These are phyloP conservation scores for Platyrinchus mystaceus DNA, from an alignment of 2,797 vertebrate genomes.

Conservation along the genomic window DNA sequence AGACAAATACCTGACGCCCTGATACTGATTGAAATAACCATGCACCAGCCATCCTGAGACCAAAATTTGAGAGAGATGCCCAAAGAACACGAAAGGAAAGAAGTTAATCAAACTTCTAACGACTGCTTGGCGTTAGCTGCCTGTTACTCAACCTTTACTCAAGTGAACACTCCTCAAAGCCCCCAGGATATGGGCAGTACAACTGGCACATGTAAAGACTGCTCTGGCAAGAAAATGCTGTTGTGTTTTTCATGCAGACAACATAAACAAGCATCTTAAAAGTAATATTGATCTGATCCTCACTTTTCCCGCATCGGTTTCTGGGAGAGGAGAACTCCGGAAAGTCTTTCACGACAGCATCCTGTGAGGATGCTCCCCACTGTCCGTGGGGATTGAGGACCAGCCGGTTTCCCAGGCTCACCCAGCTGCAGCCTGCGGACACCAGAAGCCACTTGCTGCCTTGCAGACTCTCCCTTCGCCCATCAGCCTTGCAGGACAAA, in stretches of 20 bases:
- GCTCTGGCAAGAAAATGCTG: not conserved
- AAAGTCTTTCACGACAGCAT: not conserved
- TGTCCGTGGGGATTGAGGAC: fast-evolving
- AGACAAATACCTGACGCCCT: not conserved
- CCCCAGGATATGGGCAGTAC: fast-evolving
- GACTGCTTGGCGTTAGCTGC: not conserved
- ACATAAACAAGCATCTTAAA: not conserved
- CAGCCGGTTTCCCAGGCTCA: fast-evolving
- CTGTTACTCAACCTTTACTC: not conserved
- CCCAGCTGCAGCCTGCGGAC: not conserved
- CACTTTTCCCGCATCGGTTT: not conserved
- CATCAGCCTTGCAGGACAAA: not conserved
- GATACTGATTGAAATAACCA: not conserved
- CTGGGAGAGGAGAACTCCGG: not conserved
- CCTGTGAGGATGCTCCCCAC: not conserved
- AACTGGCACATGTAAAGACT: fast-evolving
- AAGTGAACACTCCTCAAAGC: not conserved
- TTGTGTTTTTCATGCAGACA: fast-evolving
- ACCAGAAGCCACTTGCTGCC: not conserved
- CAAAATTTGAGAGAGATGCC: not conserved
- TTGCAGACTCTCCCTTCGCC: not conserved
- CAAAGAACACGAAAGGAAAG: not conserved
- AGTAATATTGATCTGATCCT: not conserved
- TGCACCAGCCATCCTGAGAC: fast-evolving
- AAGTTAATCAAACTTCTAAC: not conserved